Evolutionary conservation across 2,113 vertebrate genomes (phyloP), one percentile per base, ranked within the genome.

Genomic region (Dicerorhinus sumatrensis): DNA sequence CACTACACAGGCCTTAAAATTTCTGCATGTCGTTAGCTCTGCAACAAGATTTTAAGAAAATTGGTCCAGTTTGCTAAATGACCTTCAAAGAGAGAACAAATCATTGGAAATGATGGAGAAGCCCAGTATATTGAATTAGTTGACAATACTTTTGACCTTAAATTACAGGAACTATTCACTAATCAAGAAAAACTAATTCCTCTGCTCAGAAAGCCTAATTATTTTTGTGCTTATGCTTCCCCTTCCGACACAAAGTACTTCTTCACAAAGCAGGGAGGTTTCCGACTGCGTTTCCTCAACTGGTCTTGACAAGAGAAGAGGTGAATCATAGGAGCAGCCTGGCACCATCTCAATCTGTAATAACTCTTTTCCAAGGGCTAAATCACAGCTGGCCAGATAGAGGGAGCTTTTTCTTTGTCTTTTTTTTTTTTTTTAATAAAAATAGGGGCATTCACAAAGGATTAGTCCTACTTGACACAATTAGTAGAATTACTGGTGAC

Each of bases 291-390:
- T 72, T 62, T 79, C 58, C 87, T 97, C 46, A 81, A 96, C 94
- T 72, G 75, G 95, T 96, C 75, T 83, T 96, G 79, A 97, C 92
- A 95, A 97, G 96, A 97, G 77, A 82, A 85, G 69, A 83, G 58
- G 93, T 96, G 96, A 95, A 48, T 97, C 97, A 96, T 0, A 11
- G 70, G 20, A 60, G 20, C 13, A 76, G 69, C 63, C 56, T 96
- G 92, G 87, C 95, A 94, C 17, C 62, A 17, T 31, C 60, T 97
- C 94, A 62, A 33, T 89, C 63, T 90, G 27, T 67, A 94, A 58
- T 65, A 95, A 54, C 29, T 96, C 90, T 75, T 93, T 82, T 77
- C 62, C 27, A 20, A 92, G 31, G 21, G 76, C 69, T 90, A 89
- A 93, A n/a, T 83, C 33, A 94, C 18, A 48, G 60, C 67, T 1